Percentiles rank a stretch among this genome's conserved stretches.
These are phyloP conservation scores for Manacus vitellinus DNA, from an alignment of 2,113 vertebrate genomes.

Conservation along the genomic window DNA sequence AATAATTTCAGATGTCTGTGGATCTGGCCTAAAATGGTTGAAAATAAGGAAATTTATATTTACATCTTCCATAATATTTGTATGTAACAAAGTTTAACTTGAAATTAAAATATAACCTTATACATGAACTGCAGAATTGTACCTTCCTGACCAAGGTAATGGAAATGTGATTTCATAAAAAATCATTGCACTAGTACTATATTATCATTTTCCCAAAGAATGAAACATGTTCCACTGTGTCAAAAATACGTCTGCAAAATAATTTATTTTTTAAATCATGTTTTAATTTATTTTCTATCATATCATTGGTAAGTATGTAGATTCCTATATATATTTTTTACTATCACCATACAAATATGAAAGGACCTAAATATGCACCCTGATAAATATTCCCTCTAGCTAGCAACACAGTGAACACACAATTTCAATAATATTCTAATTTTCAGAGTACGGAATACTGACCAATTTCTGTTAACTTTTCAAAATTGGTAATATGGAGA, in stretches of 20 bases:
- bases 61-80: background rate
- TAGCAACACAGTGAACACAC: background rate
- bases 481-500: background rate
- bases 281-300: background rate
- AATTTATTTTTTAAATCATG: fast-evolving
- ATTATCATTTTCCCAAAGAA: background rate
- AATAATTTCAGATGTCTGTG: background rate
- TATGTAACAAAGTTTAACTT: background rate
- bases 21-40: background rate
- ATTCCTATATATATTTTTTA: background rate
- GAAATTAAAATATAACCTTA: background rate
- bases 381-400: background rate
- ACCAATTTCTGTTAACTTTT: background rate
- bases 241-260: background rate
- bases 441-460: background rate
- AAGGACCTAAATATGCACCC: background rate
- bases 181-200: background rate
- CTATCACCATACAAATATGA: background rate
- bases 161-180: background rate
- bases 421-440: background rate
- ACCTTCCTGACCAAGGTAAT: background rate
- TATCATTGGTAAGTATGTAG: background rate
- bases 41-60: background rate
- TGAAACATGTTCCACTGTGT: background rate
- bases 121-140: background rate